Evolutionary conservation across 2,113 vertebrate genomes (phyloP).

Genomic region (Melanerpes aurifrons): DNA sequence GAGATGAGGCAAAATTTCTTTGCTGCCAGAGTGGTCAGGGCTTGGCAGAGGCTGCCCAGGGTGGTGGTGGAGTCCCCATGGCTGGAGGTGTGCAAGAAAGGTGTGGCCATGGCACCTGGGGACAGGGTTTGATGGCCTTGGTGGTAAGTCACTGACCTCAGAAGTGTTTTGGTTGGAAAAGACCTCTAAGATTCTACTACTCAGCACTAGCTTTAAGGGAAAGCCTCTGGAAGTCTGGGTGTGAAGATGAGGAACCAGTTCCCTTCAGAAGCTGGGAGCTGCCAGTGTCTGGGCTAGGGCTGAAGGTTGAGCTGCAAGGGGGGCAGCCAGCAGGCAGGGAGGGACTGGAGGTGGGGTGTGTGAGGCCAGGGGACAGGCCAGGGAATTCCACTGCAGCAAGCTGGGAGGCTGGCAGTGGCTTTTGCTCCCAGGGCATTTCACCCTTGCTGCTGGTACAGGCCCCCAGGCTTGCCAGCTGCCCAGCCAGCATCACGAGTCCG

Average conservation of each 20-base stretch:
- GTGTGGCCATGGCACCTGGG: too few species aligned
- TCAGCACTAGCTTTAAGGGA: background rate
- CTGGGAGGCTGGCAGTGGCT: background rate
- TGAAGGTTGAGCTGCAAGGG: background rate
- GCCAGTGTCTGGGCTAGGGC: background rate
- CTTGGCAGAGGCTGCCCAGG: too few species aligned
- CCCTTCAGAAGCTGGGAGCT: background rate
- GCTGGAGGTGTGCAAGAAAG: too few species aligned
- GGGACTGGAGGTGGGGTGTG: background rate
- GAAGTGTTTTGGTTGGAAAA: too few species aligned
- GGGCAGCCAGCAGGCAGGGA: background rate
- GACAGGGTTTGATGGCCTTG: too few species aligned
- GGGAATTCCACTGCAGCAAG: background rate
- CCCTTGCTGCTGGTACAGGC: rapidly evolving
- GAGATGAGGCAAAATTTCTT: too few species aligned
- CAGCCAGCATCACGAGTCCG: background rate
- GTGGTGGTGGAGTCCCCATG: too few species aligned
- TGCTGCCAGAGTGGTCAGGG: too few species aligned
- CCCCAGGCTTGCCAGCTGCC: background rate
- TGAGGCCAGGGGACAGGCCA: background rate
- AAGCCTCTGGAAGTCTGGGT: background rate
- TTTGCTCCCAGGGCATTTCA: background rate
- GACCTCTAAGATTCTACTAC: background rate
- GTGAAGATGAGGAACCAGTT: background rate
- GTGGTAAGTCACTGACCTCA: too few species aligned